phyloP scores from a whole-genome alignment of 2,113 vertebrate species.

The Cynopterus brachyotis region DNA sequence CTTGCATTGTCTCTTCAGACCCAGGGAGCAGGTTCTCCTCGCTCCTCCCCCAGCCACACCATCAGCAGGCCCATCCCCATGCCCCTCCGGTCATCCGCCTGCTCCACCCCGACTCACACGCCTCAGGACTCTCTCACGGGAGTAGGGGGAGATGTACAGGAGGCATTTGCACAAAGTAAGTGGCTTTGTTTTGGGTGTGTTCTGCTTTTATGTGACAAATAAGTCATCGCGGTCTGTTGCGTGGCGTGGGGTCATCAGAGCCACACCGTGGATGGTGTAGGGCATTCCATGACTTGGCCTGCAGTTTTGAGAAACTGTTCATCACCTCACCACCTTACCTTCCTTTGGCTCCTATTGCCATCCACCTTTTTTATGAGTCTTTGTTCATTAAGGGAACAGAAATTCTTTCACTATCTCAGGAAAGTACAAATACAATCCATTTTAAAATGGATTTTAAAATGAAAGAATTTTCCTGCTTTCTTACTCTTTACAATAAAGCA shows the following conservation, averaged over 20 bases:
- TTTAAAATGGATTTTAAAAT: no score
- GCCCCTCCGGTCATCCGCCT: constrained; percentile 93
- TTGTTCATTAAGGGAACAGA: neutral
- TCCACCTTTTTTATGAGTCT: neutral
- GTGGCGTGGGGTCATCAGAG: neutral
- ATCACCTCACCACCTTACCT: neutral
- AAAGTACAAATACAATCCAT: neutral
- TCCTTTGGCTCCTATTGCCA: neutral
- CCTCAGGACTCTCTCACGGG: constrained; percentile 99
- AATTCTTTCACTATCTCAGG: neutral
- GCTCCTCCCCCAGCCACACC: constrained; percentile 97
- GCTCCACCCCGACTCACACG: constrained; percentile 93
- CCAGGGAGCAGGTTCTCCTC: constrained; percentile 95
- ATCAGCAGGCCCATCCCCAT: constrained; percentile 94
- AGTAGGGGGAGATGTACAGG: constrained; percentile 97
- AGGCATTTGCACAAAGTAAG: constrained; percentile 98
- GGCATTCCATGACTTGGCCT: neutral
- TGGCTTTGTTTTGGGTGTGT: neutral
- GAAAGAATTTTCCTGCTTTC: no score
- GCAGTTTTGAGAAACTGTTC: no score
- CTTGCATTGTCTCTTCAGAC: constrained; percentile 86
- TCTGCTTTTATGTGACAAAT: neutral
- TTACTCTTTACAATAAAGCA: neutral
- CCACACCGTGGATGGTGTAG: rapidly evolving
- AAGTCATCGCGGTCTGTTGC: neutral